A percentile compares a stretch with the other conserved stretches of the same genome.
Conservation (phyloP, 2,797 vertebrate species). For the Hippocampus kuda region DNA sequence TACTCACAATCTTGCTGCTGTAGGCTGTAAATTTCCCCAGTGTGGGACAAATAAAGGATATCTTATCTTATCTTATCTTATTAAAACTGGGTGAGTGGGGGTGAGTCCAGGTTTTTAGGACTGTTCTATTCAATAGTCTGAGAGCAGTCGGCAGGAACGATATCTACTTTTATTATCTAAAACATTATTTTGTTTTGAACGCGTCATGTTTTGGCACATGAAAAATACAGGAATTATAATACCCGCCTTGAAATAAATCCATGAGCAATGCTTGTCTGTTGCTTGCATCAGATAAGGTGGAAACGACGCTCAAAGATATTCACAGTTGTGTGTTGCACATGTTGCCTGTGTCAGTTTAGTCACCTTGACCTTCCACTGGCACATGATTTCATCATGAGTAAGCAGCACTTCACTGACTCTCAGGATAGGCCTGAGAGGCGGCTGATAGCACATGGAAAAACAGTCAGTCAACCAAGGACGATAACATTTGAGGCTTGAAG, state of each 20-base stretch:
- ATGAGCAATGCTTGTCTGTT: neutral
- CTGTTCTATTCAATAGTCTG: no score
- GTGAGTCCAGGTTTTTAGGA: no score
- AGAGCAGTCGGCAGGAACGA: no score
- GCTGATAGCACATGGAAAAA: constrained; percentile 62
- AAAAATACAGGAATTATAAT: neutral
- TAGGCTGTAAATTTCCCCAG: no score
- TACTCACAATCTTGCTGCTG: no score
- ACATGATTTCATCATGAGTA: constrained; percentile 64
- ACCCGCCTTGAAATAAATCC: neutral
- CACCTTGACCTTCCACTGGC: constrained; percentile 50
- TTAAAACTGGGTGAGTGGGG: no score
- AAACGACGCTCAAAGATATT: constrained; percentile 2
- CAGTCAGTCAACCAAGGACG: constrained; percentile 29
- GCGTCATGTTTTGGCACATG: neutral
- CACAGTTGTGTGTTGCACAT: constrained; percentile 37
- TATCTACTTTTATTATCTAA: neutral
- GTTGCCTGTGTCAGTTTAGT: constrained; percentile 23
- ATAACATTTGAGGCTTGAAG: constrained; percentile 31
- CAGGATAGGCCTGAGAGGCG: constrained; percentile 40
- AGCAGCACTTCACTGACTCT: constrained; percentile 51
- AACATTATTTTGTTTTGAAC: no score
- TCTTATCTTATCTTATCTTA: no score
- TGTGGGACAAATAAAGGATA: no score
- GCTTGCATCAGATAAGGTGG: neutral